Base-by-base conservation (phyloP, 2,888 invertebrate species). In the Coenonympha glycerion region DNA sequence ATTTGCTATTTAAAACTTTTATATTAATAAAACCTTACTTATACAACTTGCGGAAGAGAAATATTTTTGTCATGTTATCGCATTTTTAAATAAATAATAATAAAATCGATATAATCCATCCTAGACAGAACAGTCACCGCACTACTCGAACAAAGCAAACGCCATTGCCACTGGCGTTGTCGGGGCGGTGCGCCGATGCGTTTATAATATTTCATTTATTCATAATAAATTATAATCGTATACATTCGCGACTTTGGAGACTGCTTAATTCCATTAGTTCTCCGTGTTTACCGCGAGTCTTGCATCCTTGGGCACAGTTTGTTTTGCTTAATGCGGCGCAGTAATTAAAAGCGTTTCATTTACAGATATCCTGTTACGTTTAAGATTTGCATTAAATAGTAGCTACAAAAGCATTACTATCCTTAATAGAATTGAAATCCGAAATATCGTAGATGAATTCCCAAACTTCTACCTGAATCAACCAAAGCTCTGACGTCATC, bases 191-290 rank as follows among this genome's bases (percentile, higher is more conserved):
- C 86, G 81, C 79, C 86, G 87, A 85, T 84, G 86, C 87, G 86
- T 86, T 83, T 79, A 83, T 87, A 87, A 86, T 87, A 87, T 87
- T 86, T 84, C 86, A 87, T 87, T 87, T 86, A 86, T 87, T 87
- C 87, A 84, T 86, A 83, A 87, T 87, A 86, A 86, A 86, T 85
- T 85, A 85, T 87, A 86, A 87, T 87, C 84, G 76, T 70, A 70
- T 73, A 73, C 65, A 68, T 67, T 66, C 62, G 62, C 62, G 60
- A 61, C 59, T 63, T 60, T 47, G 59, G 65, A 68, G 73, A 73
- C 66, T 64, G 65, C 65, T 73, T 75, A 74, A 79, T 75, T 71
- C 70, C 60, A 67, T 78, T 77, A 44, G 44, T 33, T 44, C 31
- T 22, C 31, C 31, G 19, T 22, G 31, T 33, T 44, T 33, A 44